Evolutionary conservation across 2,888 invertebrate genomes (phyloP).

Genomic region (Atethmia centrago): DNA sequence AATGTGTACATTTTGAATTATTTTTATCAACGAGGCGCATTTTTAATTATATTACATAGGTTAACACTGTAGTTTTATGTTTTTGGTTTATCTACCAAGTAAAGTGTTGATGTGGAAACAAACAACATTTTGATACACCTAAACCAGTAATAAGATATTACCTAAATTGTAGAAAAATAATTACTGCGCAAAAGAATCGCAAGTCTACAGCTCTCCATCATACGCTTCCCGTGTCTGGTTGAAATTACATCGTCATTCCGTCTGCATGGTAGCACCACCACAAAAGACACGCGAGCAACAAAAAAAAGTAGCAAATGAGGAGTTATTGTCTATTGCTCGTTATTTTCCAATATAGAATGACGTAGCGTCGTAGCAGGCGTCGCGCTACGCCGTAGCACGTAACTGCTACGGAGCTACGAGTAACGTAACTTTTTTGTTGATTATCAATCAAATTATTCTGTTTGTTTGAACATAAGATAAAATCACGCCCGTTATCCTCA

Average conservation of each 20-base stretch:
- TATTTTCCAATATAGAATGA: constrained; percentile 49
- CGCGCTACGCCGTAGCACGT: constrained; percentile 48
- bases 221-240: constrained; percentile 38
- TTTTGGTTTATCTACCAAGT: too few species aligned
- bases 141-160: too few species aligned
- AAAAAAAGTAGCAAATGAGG: constrained; percentile 59
- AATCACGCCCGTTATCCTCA: too few species aligned
- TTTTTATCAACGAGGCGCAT: too few species aligned
- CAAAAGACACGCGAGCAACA: constrained; percentile 55
- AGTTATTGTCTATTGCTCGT: constrained; percentile 54
- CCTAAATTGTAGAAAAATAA: too few species aligned
- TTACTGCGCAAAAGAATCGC: constrained; percentile 17
- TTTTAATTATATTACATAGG: too few species aligned
- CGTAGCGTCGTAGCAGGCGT: constrained; percentile 17
- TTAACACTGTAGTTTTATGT: too few species aligned
- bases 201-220: constrained; percentile 9
- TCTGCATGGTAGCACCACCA: constrained; percentile 66
- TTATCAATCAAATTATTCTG: too few species aligned
- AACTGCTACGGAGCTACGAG: constrained; percentile 16
- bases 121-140: too few species aligned
- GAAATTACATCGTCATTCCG: constrained; percentile 61
- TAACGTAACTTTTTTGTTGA: background rate
- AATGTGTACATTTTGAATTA: too few species aligned
- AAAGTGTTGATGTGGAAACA: too few species aligned
- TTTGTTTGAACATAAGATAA: too few species aligned